phyloP scores from a whole-genome alignment of 2,888 invertebrate genomes.

The Molorchus minor region DNA sequence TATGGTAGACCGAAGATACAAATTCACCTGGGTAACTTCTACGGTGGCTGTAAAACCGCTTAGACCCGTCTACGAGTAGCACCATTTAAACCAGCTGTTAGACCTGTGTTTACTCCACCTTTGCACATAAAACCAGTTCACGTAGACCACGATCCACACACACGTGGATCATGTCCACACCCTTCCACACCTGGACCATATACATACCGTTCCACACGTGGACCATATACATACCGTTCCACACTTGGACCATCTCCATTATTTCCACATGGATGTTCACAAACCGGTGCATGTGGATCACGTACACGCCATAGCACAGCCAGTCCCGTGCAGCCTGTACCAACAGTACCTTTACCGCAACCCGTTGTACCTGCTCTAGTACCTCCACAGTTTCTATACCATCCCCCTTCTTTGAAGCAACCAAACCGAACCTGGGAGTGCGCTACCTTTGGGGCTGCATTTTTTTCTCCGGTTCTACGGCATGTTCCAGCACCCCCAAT shows the following conservation, averaged over 20 bases:
- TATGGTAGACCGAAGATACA: conserved; percentile 45
- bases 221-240: conserved; percentile 41
- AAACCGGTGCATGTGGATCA: conserved; percentile 26
- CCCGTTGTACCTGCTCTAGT: conserved; percentile 22
- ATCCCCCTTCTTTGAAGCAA: conserved; percentile 50
- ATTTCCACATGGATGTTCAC: conserved; percentile 20
- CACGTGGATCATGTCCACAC: conserved; percentile 43
- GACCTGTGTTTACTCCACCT: conserved; percentile 35
- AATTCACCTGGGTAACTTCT: conserved; percentile 42
- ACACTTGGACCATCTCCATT: not conserved
- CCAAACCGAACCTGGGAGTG: conserved; percentile 53
- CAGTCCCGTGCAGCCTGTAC: conserved; percentile 17
- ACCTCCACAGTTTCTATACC: conserved; percentile 38
- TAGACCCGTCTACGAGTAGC: conserved; percentile 25
- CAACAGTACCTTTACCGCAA: conserved; percentile 17
- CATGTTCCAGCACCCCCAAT: conserved; percentile 33
- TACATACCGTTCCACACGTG: conserved; percentile 33
- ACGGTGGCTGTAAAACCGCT: conserved; percentile 32
- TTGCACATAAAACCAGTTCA: conserved; percentile 28
- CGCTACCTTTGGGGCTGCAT: conserved; percentile 52
- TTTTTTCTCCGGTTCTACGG: conserved; percentile 47
- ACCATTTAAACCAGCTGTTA: conserved; percentile 30
- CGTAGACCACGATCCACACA: conserved; percentile 33
- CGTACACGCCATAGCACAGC: conserved; percentile 14
- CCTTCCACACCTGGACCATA: conserved; percentile 42